phyloP scores from a whole-genome alignment of 2,888 invertebrate genomes.

The Chironomus tentans region DNA sequence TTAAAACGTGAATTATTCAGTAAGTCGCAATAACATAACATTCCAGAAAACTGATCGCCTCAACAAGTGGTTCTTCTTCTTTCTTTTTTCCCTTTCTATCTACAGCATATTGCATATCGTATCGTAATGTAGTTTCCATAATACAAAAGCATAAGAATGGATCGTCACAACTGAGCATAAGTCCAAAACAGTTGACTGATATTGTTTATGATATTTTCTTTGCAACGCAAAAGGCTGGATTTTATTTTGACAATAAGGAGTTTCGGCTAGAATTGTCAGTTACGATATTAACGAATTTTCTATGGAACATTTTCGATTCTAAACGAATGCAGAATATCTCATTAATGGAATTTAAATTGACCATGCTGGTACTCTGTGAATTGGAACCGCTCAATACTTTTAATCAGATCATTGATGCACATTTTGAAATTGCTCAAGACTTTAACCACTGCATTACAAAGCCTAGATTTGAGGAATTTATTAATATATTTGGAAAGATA shows the following conservation, averaged over 20 bases:
- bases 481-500: conserved; percentile 37
- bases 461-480: conserved; percentile 37
- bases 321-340: conserved; percentile 38
- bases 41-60: background rate
- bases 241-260: conserved; percentile 33
- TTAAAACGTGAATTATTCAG: conserved; percentile 38
- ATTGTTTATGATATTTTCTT: conserved; percentile 40
- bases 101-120: conserved; percentile 38
- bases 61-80: background rate
- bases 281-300: conserved; percentile 37
- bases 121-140: conserved; percentile 36
- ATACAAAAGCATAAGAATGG: conserved; percentile 37
- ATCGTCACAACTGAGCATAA: conserved; percentile 35
- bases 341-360: conserved; percentile 38
- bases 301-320: conserved; percentile 42
- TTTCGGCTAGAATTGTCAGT: conserved; percentile 35
- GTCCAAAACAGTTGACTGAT: conserved; percentile 38
- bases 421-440: conserved; percentile 35
- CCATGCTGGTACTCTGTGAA: conserved; percentile 39
- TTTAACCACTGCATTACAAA: conserved; percentile 36
- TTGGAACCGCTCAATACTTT: conserved; percentile 31
- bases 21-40: conserved; percentile 31
- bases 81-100: conserved; percentile 16
- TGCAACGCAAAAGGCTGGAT: conserved; percentile 39
- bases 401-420: conserved; percentile 36